These are phyloP conservation scores for Caenorhabditis wallacei DNA, from an alignment of 2,888 invertebrate species.

Conservation along the genomic window DNA sequence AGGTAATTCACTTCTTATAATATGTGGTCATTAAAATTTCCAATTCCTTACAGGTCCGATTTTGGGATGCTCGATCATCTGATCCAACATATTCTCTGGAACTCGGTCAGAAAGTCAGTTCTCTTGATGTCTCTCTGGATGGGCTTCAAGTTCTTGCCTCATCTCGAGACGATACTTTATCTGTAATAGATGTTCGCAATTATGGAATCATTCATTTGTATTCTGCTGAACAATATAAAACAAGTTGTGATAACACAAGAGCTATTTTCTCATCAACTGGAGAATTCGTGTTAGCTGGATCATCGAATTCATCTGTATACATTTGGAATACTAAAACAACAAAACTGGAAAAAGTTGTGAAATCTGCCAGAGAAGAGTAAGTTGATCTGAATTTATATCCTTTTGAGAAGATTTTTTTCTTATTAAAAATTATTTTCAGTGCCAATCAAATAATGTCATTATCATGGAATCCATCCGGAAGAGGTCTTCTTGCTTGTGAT, in stretches of 20 bases:
- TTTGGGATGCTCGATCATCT: slow-evolving; percentile 93
- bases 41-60: slow-evolving; percentile 90
- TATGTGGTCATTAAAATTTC: too few relatives aligned
- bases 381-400: slow-evolving; percentile 33
- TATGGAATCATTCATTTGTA: slow-evolving; percentile 93
- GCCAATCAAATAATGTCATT: slow-evolving; percentile 74
- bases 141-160: slow-evolving; percentile 93
- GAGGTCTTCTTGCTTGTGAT: slow-evolving; percentile 76
- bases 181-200: slow-evolving; percentile 93
- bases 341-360: slow-evolving; percentile 64
- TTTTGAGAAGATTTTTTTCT: not conserved
- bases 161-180: slow-evolving; percentile 95
- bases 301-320: slow-evolving; percentile 62
- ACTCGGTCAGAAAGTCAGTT: slow-evolving; percentile 95
- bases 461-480: slow-evolving; percentile 80
- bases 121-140: slow-evolving; percentile 86
- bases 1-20: slow-evolving; percentile 86
- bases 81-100: slow-evolving; percentile 88
- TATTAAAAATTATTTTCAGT: slow-evolving; percentile 37
- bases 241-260: slow-evolving; percentile 74
- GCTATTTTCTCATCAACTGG: slow-evolving; percentile 74
- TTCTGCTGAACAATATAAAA: slow-evolving; percentile 92
- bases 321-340: slow-evolving; percentile 72
- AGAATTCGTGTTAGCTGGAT: slow-evolving; percentile 66
- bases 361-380: slow-evolving; percentile 49